Evolutionary conservation across 2,113 vertebrate genomes (phyloP), one percentile per base, ranked within the genome.

Genomic region (Uropsilus gracilis): DNA sequence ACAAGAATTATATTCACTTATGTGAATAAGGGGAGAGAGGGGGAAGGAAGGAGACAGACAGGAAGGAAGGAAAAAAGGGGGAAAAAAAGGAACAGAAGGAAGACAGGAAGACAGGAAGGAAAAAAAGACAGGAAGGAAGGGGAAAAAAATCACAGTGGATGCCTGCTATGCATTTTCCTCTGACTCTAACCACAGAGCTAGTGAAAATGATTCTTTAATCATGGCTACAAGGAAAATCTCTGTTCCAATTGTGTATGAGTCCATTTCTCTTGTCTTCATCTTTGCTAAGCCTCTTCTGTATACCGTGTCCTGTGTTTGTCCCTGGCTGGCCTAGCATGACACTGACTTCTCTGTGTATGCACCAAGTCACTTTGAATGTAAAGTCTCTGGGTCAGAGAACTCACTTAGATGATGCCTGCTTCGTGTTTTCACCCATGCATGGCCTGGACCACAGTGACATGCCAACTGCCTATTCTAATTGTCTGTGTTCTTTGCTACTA

Each of bases 91-190:
- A 8, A 53, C 16, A 9, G 6, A 48, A 5, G 59, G 24, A 61
- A 8, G 7, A 26, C 13, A 61, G 57, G 24, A 12, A 61, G 57
- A 17, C 13, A 7, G 64, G 32, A 18, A 32, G 64, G 64, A 68
- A 13, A 13, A 2, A 14, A 3, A 6, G 20, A 7, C 1, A 13
- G 22, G 6, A 1, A 50, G 6, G 2, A 4, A 57, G 18, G 4
- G 30, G 10, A 0, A 30, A 13, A 61, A 92, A 80, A 34, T 48
- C 48, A 78, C 6, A 71, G 13, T 66, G 39, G 4, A 7, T 50
- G 3, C 22, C 44, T 73, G 26, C n/a, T 89, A 88, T 20, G 34
- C 50, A 85, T 39, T 82, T 94, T 8, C 30, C 66, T 32, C 7
- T 80, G 13, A 24, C 80, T 30, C 34, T 42, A 42, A 42, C 37